These are phyloP conservation scores for Pangasianodon hypophthalmus DNA, from an alignment of 2,113 vertebrate species.

Conservation along the genomic window DNA sequence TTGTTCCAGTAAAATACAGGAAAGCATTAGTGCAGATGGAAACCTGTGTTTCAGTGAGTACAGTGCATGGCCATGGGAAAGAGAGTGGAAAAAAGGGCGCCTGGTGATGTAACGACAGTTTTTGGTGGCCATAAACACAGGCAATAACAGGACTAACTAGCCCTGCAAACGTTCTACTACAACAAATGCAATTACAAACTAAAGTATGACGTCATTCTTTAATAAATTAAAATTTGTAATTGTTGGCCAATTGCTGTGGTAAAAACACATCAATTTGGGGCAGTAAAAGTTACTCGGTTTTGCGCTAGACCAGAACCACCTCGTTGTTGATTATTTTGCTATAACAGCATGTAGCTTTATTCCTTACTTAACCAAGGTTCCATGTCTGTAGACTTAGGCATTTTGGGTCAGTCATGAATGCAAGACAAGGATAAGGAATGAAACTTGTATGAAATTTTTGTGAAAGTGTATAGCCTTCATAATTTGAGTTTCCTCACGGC, in stretches of 20 bases:
- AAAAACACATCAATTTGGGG: neutral
- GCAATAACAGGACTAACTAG: neutral
- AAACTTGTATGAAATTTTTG: too few relatives aligned
- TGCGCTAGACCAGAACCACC: neutral
- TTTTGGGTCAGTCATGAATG: neutral
- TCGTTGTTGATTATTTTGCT: neutral
- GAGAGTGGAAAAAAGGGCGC: neutral
- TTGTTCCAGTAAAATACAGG: constrained; percentile 37
- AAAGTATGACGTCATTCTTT: neutral
- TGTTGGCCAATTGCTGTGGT: neutral
- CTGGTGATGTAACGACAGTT: neutral
- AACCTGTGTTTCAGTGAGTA: neutral
- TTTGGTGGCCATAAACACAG: neutral
- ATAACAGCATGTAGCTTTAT: neutral
- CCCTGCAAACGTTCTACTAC: neutral
- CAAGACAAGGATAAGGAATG: neutral
- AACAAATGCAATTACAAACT: neutral
- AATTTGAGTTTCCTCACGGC: neutral
- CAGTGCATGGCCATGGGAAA: neutral
- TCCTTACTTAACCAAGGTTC: neutral
- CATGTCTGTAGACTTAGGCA: neutral
- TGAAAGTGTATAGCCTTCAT: neutral
- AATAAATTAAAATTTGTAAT: neutral
- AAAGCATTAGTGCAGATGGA: neutral
- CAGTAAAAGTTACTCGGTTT: neutral